Evolutionary conservation across 1,140 invertebrate genomes (phyloP), one percentile per base, ranked within the genome.

Genomic region (Cotesia chilonis): DNA sequence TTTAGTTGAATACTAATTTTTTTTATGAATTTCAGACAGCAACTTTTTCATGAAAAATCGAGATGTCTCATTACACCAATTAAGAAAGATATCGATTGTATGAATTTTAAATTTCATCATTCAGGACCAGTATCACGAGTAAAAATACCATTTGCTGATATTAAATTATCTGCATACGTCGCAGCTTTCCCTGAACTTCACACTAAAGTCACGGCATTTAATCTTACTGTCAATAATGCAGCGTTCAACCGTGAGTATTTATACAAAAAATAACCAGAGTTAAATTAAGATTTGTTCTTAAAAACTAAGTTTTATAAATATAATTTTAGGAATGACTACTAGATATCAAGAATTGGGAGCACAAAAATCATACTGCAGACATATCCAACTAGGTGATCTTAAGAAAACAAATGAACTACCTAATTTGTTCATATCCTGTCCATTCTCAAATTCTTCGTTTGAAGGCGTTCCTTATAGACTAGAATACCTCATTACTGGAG

Each of bases 351-450:
- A 72, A 54, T 70, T 80, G 9, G 60, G 72, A 6, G 38, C 83
- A 59, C 67, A 78, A 57, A 70, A 73, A 51, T 80, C 78, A 1
- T 72, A 74, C 63, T 85, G 84, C 75, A 76, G 77, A 54, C 68
- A 78, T 9, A 51, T 84, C 57, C 14, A 80, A 37, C 73, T 83
- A 41, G 64, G 75, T 35, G 74, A 64, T 2, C 80, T 79, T 14
- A 14, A 57, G 6, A 75, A 76, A 14, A 17, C 76, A 12, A 35
- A 51, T 6, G 12, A 63, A 1, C 68, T 75, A 4, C 69, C 74
- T 4, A 74, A 79, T 4, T 75, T 86, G 4, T 81, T 75, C 51
- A 61, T 85, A n/a, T 84, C 83, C 10, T 85, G 84, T 72, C 81
- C 81, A 12, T 83, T 85, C 72, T 63, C 71, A 1, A 68, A 80